Evolutionary conservation across 2,888 invertebrate species (phyloP), one percentile per base, ranked within the genome.

Genomic region (Electrophaes corylata): DNA sequence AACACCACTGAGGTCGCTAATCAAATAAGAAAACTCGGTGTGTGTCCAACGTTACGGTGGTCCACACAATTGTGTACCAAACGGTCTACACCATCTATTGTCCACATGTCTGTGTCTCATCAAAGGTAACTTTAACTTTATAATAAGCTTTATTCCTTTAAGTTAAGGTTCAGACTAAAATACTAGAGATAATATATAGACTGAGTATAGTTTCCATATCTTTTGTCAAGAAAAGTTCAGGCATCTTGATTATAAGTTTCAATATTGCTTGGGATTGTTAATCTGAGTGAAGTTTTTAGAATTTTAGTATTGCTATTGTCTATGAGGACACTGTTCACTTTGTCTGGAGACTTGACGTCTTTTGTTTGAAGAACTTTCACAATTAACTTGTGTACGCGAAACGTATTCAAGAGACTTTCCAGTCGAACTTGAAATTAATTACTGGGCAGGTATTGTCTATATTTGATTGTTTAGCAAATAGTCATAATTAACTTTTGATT

Each of bases 361-460:
- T 84, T 84, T 86, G 86, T 88, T 86, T 84, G 80, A 74, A 76
- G 66, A 80, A 81, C 88, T 88, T 88, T 89, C 88, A 82, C 85
- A 88, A 88, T 88, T 88, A 88, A 80, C 83, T 78, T 60, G 69
- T 70, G 64, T 67, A 75, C 73, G 85, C 78, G 79, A 81, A 80
- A 67, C 39, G 39, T 14, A 51, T 45, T 51, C 23, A 49, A 46
- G 45, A 47, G 43, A 53, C 52, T 48, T 41, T 47, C 37, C n/a
- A n/a, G 18, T 44, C 18, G 37, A 18, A 16, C 29, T 50, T 56
- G 49, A 46, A 37, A 59, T 59, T 55, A 58, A 49, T 53, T 40
- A 29, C 35, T 35, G 35, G 10, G 26, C 33, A 12, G n/a, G 31
- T 50, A 47, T 52, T 58, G 52, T 53, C 44, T 58, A 16, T 29